Evolutionary conservation across 92 coral and sea anemone species (phyloP).

Genomic region (Hydrozoanthus gracilis): DNA sequence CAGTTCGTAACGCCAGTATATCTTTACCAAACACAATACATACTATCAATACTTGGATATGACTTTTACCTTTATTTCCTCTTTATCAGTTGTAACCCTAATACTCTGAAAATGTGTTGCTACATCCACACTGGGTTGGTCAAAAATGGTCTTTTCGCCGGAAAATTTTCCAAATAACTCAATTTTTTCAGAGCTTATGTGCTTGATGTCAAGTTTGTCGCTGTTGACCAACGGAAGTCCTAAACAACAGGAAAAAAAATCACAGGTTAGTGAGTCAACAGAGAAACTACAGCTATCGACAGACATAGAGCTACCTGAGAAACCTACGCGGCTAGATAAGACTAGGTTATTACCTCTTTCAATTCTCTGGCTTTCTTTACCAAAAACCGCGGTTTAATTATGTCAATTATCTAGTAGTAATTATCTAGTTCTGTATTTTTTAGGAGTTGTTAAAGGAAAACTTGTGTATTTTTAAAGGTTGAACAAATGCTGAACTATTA

Average conservation of each 20-base stretch:
- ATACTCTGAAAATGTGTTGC: slow-evolving; percentile 6
- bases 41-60: neutral
- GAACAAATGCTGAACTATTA: too few relatives aligned
- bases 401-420: too few relatives aligned
- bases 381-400: too few relatives aligned
- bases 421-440: too few relatives aligned
- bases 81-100: neutral
- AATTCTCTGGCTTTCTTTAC: too few relatives aligned
- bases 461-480: too few relatives aligned
- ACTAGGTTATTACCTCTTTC: too few relatives aligned
- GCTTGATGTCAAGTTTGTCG: neutral
- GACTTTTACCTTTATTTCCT: neutral
- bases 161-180: slow-evolving; percentile 9
- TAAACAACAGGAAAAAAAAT: neutral
- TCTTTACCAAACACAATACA: neutral
- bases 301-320: too few relatives aligned
- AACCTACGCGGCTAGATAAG: too few relatives aligned
- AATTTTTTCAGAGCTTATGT: neutral
- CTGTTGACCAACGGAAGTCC: neutral
- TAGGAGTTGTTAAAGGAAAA: too few relatives aligned
- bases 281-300: too few relatives aligned
- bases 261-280: too few relatives aligned
- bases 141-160: neutral
- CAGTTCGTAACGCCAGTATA: neutral
- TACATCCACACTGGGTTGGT: slow-evolving; percentile 3